Evolutionary conservation across 2,888 invertebrate species (phyloP), one percentile per base, ranked within the genome.

Genomic region (Agonum fuliginosum): DNA sequence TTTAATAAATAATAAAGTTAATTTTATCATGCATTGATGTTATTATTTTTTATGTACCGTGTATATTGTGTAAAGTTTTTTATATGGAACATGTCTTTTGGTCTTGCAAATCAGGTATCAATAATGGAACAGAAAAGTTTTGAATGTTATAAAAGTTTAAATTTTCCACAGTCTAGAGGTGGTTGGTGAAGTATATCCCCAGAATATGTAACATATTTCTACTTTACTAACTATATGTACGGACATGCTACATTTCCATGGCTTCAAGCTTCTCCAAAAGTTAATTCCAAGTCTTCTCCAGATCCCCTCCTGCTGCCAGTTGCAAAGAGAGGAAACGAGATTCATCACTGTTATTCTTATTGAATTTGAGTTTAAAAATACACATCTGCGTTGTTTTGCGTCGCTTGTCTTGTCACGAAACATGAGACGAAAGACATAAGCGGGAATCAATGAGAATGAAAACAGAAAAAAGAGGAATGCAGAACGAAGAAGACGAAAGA

Each of bases 301-400:
- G 72, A 34, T 30, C n/a, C 54, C 19, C 22, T 27, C 34, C 67
- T 48, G n/a, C 75, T 48, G 75, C 67, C 75, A 67, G 75, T 37
- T 67, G 67, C 75, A 37, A 71, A 58, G 75, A 75, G 67, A 43
- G 51, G 75, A 67, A 75, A 74, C 74, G 43, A 74, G 62, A 75
- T 67, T 75, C 75, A 67, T 75, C 75, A 75, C 30, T 75, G 75
- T 75, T 75, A 75, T 75, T 75, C 67, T 67, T 75, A 75, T 75
- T 75, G 75, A 75, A 75, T 67, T 75, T 37, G 27, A 34, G 75
- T 75, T 74, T 62, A 74, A 74, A 43, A 48, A 75, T 48, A 75
- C 67, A 67, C 48, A 41, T 58, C 62, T 75, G 34, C 51, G 43
- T 27, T 75, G 58, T 74, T 62, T 62, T 62, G 14, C 17, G 30